Percentiles rank a stretch among this genome's conserved stretches.
phyloP scores from a whole-genome alignment of 2,888 invertebrate species.

The Cantharis flavilabris region DNA sequence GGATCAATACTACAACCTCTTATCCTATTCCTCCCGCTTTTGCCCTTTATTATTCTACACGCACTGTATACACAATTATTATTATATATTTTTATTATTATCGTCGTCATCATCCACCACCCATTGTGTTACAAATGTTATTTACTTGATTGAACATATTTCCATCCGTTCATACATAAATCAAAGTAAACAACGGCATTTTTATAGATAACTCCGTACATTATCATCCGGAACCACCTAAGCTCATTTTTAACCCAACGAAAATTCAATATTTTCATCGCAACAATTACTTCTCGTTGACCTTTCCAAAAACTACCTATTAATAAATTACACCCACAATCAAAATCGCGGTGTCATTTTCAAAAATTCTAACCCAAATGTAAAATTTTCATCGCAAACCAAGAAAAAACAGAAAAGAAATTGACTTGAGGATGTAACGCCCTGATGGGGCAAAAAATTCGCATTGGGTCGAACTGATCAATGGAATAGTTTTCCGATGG shows the following conservation, averaged over 20 bases:
- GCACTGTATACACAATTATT: slow-evolving; percentile 13
- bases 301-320: slow-evolving; percentile 17
- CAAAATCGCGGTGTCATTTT: not conserved
- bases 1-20: slow-evolving; percentile 35
- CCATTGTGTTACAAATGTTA: not conserved
- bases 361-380: not conserved
- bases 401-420: not conserved
- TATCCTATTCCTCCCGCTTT: slow-evolving; percentile 31
- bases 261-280: not conserved
- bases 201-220: not conserved
- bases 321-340: slow-evolving; percentile 17
- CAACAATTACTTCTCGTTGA: slow-evolving; percentile 15
- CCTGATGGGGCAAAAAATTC: not conserved
- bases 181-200: not conserved
- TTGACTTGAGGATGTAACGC: not conserved
- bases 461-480: not conserved
- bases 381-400: not conserved
- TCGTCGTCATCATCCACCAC: not conserved
- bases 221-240: not conserved
- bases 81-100: slow-evolving; percentile 1
- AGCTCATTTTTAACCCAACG: not conserved
- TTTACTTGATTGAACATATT: not conserved
- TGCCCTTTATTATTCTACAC: slow-evolving; percentile 28
- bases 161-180: not conserved
- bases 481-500: not conserved